Conservation (phyloP, 1,140 invertebrate genomes). For the Helicoverpa zea region DNA sequence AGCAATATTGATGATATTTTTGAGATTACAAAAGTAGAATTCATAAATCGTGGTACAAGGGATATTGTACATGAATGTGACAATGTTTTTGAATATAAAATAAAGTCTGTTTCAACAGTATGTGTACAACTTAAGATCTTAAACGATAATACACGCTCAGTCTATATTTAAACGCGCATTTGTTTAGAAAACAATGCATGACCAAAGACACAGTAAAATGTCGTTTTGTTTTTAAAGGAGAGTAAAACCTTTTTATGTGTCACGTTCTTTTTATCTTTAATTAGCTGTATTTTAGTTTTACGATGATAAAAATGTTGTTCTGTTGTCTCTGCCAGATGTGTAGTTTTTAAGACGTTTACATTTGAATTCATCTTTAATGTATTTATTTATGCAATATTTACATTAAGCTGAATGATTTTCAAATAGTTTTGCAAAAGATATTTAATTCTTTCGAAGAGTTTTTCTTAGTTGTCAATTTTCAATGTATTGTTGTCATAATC, state of each 20-base stretch:
- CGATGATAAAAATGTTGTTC: constrained; percentile 32
- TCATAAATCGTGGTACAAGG: too few species aligned
- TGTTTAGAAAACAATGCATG: constrained; percentile 81
- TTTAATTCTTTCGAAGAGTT: neutral
- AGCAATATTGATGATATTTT: neutral
- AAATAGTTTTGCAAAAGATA: neutral
- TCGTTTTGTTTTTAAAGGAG: constrained; percentile 52
- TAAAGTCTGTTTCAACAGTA: neutral
- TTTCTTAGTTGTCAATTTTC: neutral
- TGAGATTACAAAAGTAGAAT: too few species aligned
- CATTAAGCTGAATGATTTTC: too few species aligned
- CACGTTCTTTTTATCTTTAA: constrained; percentile 56
- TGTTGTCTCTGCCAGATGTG: neutral
- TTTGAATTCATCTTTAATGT: too few species aligned
- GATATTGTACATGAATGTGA: too few species aligned
- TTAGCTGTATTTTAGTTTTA: constrained; percentile 40
- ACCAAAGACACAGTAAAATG: constrained; percentile 60
- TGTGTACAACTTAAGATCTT: constrained; percentile 53
- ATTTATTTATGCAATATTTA: too few species aligned
- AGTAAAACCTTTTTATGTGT: constrained; percentile 35
- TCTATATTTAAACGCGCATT: constrained; percentile 66
- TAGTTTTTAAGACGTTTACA: constrained; percentile 10
- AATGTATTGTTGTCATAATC: too few species aligned
- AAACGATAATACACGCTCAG: constrained; percentile 34
- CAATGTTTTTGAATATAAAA: neutral